phyloP scores from a whole-genome alignment of 2,113 vertebrate genomes.

The Chunga burmeisteri region DNA sequence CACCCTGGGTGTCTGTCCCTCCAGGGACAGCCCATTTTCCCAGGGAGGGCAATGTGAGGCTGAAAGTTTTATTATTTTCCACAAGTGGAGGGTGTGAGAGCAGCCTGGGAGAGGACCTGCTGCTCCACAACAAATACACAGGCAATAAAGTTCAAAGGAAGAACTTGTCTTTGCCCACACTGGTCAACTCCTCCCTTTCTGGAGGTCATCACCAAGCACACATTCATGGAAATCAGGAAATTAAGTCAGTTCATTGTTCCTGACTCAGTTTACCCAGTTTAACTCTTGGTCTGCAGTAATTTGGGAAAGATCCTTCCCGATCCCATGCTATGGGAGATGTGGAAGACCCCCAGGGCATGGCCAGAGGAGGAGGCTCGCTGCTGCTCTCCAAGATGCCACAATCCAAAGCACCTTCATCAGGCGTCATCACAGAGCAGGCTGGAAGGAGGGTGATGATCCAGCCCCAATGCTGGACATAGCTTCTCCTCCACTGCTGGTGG shows the following conservation, averaged over 20 bases:
- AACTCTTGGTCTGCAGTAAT: neutral
- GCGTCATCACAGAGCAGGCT: neutral
- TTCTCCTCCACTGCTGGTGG: neutral
- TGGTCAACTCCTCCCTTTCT: neutral
- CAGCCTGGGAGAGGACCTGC: neutral
- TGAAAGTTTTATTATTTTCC: neutral
- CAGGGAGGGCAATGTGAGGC: neutral
- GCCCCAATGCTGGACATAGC: rapidly evolving
- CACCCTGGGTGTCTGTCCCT: too few relatives aligned
- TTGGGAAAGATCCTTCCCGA: neutral
- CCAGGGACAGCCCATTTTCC: neutral
- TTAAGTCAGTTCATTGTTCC: neutral
- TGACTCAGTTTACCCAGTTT: neutral
- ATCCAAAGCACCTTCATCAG: neutral
- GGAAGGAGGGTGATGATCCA: neutral
- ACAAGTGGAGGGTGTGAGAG: neutral
- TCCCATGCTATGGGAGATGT: neutral
- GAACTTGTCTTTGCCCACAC: neutral
- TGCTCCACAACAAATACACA: neutral
- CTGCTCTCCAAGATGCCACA: neutral
- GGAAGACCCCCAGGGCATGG: neutral
- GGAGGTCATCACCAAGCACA: neutral
- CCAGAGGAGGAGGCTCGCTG: neutral
- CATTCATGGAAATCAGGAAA: neutral
- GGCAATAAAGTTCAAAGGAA: neutral